phyloP scores from a whole-genome alignment of 2,113 vertebrate genomes.

The Myotis brandtii region DNA sequence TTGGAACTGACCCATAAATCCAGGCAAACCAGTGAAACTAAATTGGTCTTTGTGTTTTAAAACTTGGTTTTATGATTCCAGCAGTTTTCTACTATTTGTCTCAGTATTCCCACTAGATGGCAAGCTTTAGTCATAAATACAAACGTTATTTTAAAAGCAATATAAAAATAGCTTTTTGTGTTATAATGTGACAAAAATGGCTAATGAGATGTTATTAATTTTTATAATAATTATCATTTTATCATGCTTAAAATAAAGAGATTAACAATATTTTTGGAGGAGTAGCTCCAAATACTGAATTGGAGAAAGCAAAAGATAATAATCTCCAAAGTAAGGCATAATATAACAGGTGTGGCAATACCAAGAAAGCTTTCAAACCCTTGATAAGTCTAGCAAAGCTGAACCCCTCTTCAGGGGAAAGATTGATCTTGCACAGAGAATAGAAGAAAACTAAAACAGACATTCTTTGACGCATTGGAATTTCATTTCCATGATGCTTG shows the following conservation, averaged over 20 bases:
- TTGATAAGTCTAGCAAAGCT: not conserved
- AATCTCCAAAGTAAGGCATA: not conserved
- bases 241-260: constrained; percentile 74
- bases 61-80: not conserved
- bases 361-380: constrained; percentile 52
- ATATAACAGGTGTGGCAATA: constrained; percentile 51
- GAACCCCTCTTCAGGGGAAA: not conserved
- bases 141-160: constrained; percentile 31
- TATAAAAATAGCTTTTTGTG: constrained; percentile 23
- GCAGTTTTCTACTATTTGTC: not conserved
- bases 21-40: not conserved
- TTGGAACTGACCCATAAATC: constrained; percentile 25
- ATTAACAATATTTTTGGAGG: constrained; percentile 58
- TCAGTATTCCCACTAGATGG: constrained; percentile 83
- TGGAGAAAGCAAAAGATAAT: not conserved
- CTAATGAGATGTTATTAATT: constrained; percentile 68
- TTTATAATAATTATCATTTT: constrained; percentile 76
- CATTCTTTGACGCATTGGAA: constrained; percentile 6
- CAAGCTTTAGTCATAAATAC: constrained; percentile 83
- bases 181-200: constrained; percentile 63
- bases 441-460: not conserved
- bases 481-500: not conserved
- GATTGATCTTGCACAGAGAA: not conserved
- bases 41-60: not conserved
- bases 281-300: constrained; percentile 23